A percentile compares a stretch with the other conserved stretches of the same genome.
These are phyloP conservation scores for Ceratosolen solmsi DNA, from an alignment of 1,140 invertebrate species.

Conservation along the genomic window DNA sequence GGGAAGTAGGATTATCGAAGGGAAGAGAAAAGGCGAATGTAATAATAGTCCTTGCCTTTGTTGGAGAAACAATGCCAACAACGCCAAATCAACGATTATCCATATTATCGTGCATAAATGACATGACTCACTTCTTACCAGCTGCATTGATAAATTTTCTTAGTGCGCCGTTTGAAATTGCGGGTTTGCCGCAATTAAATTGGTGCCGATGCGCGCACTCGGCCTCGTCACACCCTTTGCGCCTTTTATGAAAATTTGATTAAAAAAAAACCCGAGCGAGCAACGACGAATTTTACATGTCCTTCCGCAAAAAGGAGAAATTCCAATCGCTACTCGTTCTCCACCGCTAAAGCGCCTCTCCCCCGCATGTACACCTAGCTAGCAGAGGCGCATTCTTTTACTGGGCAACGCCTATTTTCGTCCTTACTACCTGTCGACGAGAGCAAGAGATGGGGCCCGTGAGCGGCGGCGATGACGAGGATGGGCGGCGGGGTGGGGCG, in stretches of 20 bases:
- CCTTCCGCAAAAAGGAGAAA: background rate
- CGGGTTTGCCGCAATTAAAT: too few species aligned
- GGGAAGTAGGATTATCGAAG: background rate
- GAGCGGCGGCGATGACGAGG: too few species aligned
- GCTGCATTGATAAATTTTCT: background rate
- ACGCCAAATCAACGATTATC: background rate
- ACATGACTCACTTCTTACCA: background rate
- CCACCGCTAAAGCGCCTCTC: background rate
- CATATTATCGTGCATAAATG: background rate
- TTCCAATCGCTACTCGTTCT: background rate
- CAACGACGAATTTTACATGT: background rate
- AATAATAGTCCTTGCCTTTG: background rate
- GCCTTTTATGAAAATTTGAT: background rate
- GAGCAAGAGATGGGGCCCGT: too few species aligned
- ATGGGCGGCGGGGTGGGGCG: too few species aligned
- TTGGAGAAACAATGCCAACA: constrained; percentile 8
- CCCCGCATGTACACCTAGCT: background rate
- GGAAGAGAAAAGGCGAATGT: background rate
- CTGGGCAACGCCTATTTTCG: constrained; percentile 12
- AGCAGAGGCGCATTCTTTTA: constrained; percentile 11
- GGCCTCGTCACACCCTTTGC: background rate
- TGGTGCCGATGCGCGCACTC: too few species aligned
- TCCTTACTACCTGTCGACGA: constrained; percentile 26
- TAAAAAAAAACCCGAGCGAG: too few species aligned
- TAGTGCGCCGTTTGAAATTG: background rate